phyloP scores from a whole-genome alignment of 2,888 invertebrate species.

The Dioctria rufipes region DNA sequence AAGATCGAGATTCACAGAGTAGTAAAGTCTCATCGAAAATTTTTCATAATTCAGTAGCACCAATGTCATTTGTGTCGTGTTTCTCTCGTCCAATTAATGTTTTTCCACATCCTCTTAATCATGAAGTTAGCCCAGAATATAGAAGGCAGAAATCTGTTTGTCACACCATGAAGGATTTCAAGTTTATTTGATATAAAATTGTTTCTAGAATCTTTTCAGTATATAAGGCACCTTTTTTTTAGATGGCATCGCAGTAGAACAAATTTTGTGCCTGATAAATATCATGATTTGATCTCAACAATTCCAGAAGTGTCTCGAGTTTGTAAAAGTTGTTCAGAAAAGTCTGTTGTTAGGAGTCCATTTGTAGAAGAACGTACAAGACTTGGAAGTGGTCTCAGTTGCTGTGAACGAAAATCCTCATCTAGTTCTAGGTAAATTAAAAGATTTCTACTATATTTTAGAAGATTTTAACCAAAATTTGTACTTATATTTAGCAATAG shows the following conservation, averaged over 20 bases:
- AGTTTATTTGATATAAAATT: not conserved
- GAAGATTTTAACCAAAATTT: not conserved
- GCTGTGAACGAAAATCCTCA: not conserved
- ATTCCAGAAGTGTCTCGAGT: not conserved
- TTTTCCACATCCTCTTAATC: conserved; percentile 50
- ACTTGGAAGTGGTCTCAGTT: not conserved
- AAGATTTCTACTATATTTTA: not conserved
- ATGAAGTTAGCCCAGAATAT: conserved; percentile 55
- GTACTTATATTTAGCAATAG: not conserved
- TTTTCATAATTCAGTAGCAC: not conserved
- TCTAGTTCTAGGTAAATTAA: conserved; percentile 16
- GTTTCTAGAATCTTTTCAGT: not conserved
- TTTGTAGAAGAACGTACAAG: not conserved
- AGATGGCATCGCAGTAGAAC: conserved; percentile 16
- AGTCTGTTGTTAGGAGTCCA: not conserved
- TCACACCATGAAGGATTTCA: conserved; percentile 61
- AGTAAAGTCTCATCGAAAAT: conserved; percentile 8
- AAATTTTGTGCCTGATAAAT: not conserved
- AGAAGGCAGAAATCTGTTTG: conserved; percentile 67
- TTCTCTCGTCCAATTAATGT: conserved; percentile 40
- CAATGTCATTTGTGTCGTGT: conserved; percentile 11
- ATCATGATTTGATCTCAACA: not conserved
- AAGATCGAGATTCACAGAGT: conserved; percentile 59
- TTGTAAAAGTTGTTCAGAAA: conserved; percentile 6
- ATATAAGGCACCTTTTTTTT: not conserved